A percentile compares a stretch with the other conserved stretches of the same genome.
Conservation (phyloP, 2,113 vertebrate genomes). For the Pangasianodon gigas region DNA sequence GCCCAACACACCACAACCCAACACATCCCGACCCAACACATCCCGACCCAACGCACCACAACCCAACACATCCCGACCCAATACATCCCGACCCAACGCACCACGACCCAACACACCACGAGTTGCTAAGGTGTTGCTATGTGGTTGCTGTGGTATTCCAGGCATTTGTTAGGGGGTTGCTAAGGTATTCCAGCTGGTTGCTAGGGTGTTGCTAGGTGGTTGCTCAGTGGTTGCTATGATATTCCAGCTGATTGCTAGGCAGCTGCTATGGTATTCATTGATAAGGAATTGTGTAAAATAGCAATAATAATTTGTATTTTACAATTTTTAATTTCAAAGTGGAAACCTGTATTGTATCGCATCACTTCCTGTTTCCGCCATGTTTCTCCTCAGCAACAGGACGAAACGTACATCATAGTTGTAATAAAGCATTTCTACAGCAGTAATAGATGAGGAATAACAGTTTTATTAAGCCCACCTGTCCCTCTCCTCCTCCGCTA, state of each 20-base stretch:
- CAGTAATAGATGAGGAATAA: background rate
- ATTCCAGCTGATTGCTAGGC: background rate
- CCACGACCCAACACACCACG: too few relatives aligned
- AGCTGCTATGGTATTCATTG: background rate
- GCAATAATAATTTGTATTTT: background rate
- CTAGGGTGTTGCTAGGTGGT: background rate
- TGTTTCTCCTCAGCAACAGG: background rate
- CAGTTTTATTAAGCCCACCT: slow-evolving; percentile 66
- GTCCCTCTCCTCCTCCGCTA: slow-evolving; percentile 86
- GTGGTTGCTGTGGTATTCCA: too few relatives aligned
- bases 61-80: too few relatives aligned
- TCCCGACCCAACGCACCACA: too few relatives aligned
- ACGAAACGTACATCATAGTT: background rate
- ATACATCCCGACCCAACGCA: too few relatives aligned
- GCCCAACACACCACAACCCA: too few relatives aligned
- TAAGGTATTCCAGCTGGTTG: background rate
- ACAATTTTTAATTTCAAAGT: background rate
- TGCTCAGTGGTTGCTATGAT: background rate
- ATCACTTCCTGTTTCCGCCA: background rate
- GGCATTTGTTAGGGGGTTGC: background rate
- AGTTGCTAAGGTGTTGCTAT: too few relatives aligned
- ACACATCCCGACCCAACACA: too few relatives aligned
- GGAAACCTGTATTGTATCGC: background rate
- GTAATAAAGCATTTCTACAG: background rate
- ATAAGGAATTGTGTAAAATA: background rate